Conservation (phyloP, 2,888 invertebrate genomes). For the Papilio demoleus region DNA sequence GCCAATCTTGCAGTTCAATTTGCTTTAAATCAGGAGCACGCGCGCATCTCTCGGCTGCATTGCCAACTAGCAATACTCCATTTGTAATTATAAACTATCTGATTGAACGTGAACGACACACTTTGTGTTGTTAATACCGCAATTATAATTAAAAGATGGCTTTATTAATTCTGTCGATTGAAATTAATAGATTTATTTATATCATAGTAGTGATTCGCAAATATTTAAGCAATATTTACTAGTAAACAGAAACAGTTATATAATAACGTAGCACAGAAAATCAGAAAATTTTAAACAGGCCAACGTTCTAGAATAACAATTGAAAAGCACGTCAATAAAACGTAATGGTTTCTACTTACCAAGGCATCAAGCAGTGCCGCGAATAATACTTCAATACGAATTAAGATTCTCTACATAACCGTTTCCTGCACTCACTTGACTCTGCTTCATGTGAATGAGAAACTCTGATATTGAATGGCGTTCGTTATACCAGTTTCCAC, state of each 20-base stretch:
- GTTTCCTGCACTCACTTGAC: slow-evolving; percentile 36
- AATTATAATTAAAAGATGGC: slow-evolving; percentile 33
- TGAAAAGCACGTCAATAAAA: slow-evolving; percentile 32
- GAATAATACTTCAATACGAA: slow-evolving; percentile 40
- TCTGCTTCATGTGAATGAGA: slow-evolving; percentile 36
- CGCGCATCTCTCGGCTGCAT: slow-evolving; percentile 49
- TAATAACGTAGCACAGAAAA: slow-evolving; percentile 2
- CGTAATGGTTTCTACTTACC: slow-evolving; percentile 38
- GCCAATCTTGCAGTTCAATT: slow-evolving; percentile 78
- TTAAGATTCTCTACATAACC: slow-evolving; percentile 41
- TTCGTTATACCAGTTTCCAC: slow-evolving; percentile 39
- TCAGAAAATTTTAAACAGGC: slow-evolving; percentile 25
- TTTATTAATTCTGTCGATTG: not conserved
- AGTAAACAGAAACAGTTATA: slow-evolving; percentile 4
- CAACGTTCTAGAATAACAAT: slow-evolving; percentile 31
- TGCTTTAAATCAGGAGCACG: slow-evolving; percentile 75
- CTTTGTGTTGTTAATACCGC: slow-evolving; percentile 51
- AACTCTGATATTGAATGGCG: slow-evolving; percentile 40
- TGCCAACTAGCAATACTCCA: slow-evolving; percentile 44
- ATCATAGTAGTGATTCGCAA: not conserved
- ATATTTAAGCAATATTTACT: not conserved
- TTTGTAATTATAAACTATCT: slow-evolving; percentile 62
- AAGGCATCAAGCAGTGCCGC: slow-evolving; percentile 24
- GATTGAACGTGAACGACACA: slow-evolving; percentile 54
- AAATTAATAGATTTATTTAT: not conserved